Evolutionary conservation across 2,797 vertebrate species (phyloP).

Genomic region (Allobates femoralis): DNA sequence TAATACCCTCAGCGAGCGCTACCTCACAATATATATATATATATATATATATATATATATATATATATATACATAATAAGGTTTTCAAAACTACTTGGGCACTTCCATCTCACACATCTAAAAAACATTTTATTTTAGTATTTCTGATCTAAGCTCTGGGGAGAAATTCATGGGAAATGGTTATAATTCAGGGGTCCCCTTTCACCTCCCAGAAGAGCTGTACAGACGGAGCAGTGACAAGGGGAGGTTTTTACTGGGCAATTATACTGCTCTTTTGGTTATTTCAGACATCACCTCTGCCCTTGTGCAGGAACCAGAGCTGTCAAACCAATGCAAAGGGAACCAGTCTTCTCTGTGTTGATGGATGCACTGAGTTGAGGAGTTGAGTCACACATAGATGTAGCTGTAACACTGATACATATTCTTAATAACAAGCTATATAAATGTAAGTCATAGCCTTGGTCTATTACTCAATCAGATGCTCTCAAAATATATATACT

Average conservation of each 20-base stretch:
- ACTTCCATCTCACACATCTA: conserved; percentile 21
- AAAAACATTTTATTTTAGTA: conserved; percentile 28
- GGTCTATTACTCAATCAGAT: neutral
- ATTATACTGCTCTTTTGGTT: conserved; percentile 42
- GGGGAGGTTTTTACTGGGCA: neutral
- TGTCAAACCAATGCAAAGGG: neutral
- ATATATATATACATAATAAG: neutral
- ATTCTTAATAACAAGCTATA: neutral
- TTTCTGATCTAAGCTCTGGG: conserved; percentile 30
- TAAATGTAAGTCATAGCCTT: neutral
- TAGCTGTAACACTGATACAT: neutral
- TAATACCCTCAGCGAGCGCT: too few species aligned
- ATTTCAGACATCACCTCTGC: conserved; percentile 34
- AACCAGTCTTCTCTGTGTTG: neutral
- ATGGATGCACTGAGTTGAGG: neutral
- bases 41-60: neutral
- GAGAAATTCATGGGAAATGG: conserved; percentile 38
- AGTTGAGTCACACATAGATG: neutral
- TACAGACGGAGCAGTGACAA: conserved; percentile 27
- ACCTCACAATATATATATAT: too few species aligned
- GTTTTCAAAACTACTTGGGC: neutral
- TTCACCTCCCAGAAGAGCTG: conserved; percentile 47
- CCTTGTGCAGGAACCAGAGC: neutral
- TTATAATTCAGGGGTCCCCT: conserved; percentile 43
- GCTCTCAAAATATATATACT: neutral